Conservation (phyloP, 1,140 invertebrate species). For the Berghia stephanieae region DNA sequence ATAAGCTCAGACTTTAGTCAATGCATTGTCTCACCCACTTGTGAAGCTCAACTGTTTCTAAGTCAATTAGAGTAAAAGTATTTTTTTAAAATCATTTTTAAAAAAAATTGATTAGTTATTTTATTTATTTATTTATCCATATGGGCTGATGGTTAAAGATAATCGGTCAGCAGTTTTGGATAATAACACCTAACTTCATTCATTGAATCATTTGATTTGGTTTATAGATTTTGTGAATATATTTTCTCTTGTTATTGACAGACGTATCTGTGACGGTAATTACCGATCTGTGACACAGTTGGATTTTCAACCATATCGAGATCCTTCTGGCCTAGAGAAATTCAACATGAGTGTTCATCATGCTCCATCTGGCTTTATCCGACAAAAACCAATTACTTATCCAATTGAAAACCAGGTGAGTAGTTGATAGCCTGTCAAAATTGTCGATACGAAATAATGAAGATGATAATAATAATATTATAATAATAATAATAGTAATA, state of each 20-base stretch:
- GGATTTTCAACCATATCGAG: slow-evolving; percentile 55
- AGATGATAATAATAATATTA: slow-evolving; percentile 6
- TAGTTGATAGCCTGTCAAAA: neutral
- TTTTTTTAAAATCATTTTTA: too few species aligned
- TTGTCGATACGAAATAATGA: neutral
- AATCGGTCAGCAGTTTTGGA: too few species aligned
- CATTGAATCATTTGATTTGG: too few species aligned
- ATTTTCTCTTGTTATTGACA: slow-evolving; percentile 42
- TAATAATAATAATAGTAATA: too few species aligned
- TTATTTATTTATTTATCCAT: too few species aligned
- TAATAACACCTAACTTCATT: too few species aligned
- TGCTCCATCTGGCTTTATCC: slow-evolving; percentile 58
- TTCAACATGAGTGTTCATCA: slow-evolving; percentile 55
- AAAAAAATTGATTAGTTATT: neutral
- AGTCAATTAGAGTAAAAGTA: too few species aligned
- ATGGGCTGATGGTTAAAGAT: too few species aligned
- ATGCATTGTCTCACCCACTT: too few species aligned
- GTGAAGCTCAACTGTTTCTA: too few species aligned
- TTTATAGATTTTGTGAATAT: too few species aligned
- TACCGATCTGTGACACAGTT: slow-evolving; percentile 60
- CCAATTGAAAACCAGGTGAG: slow-evolving; percentile 54
- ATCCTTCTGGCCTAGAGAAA: slow-evolving; percentile 52
- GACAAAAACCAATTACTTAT: slow-evolving; percentile 54
- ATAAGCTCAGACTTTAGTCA: too few species aligned
- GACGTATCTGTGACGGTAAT: slow-evolving; percentile 60